Conservation (phyloP, 2,888 invertebrate species). For the Eupithecia inturbata region DNA sequence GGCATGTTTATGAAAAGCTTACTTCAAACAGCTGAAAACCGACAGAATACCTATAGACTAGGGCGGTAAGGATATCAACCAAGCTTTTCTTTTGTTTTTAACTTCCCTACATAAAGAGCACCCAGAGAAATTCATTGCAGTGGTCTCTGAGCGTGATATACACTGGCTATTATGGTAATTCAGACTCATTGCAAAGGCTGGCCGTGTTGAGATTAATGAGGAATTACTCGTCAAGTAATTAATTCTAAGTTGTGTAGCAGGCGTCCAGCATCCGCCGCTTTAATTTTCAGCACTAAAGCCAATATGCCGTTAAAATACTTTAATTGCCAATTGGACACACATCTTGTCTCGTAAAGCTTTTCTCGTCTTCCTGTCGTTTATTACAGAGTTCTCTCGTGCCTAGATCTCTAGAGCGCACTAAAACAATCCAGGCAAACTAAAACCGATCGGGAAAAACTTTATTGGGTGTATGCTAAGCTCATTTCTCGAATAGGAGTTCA, state of each 20-base stretch:
- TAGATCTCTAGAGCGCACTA: not conserved
- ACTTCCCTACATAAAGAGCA: not conserved
- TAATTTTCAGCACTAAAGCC: conserved; percentile 68
- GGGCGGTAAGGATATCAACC: not conserved
- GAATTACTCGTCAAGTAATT: conserved; percentile 71
- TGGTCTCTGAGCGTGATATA: conserved; percentile 32
- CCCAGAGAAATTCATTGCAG: conserved; percentile 9
- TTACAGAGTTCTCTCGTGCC: conserved; percentile 56
- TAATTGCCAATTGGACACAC: conserved; percentile 70
- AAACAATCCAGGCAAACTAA: not conserved
- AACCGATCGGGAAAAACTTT: not conserved
- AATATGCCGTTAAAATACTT: conserved; percentile 72
- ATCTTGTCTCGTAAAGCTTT: conserved; percentile 71
- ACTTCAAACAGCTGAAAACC: not conserved
- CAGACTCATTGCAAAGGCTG: conserved; percentile 57
- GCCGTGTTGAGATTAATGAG: conserved; percentile 72
- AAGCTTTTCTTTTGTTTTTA: not conserved
- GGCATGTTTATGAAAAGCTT: not conserved
- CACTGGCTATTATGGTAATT: conserved; percentile 63
- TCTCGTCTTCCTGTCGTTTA: conserved; percentile 70
- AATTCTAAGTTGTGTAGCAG: conserved; percentile 58
- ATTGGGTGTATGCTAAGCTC: not conserved
- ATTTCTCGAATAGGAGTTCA: not conserved
- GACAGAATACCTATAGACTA: not conserved
- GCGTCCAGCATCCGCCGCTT: conserved; percentile 61